These are phyloP conservation scores for Zoroaster sp. DNA, from an alignment of 53 echinoderm and acorn worm species.

Conservation along the genomic window DNA sequence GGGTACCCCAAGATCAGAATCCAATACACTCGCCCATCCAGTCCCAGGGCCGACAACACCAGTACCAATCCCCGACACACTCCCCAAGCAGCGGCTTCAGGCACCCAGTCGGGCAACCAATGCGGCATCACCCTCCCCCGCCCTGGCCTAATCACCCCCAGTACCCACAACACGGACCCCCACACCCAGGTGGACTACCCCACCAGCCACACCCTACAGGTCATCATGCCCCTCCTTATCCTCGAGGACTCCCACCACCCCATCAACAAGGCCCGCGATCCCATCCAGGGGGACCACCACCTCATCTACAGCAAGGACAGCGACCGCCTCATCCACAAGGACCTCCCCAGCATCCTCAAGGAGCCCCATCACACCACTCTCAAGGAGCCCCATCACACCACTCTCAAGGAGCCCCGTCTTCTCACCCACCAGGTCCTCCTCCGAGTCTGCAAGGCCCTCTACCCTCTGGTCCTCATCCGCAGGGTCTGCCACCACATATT, in stretches of 20 bases:
- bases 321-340: slow-evolving; percentile 50
- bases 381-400: slow-evolving; percentile 27
- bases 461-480: slow-evolving; percentile 11
- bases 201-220: slow-evolving; percentile 39
- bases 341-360: slow-evolving; percentile 46
- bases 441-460: slow-evolving; percentile 31
- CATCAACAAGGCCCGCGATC: slow-evolving; percentile 50
- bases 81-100: slow-evolving; percentile 42
- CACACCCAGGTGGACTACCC: slow-evolving; percentile 39
- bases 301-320: slow-evolving; percentile 47
- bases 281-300: slow-evolving; percentile 30
- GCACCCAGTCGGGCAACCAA: slow-evolving; percentile 41
- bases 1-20: slow-evolving; percentile 53
- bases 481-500: slow-evolving; percentile 63
- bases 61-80: slow-evolving; percentile 45
- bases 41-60: background rate
- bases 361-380: slow-evolving; percentile 38
- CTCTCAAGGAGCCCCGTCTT: background rate
- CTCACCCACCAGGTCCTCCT: slow-evolving; percentile 56
- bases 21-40: slow-evolving; percentile 55
- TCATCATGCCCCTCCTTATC: slow-evolving; percentile 45
- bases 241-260: slow-evolving; percentile 56
- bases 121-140: slow-evolving; percentile 49
- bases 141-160: slow-evolving; percentile 55
- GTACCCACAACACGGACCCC: slow-evolving; percentile 45